These are phyloP conservation scores for Camponotus floridanus DNA, from an alignment of 1,140 invertebrate species.

Conservation along the genomic window DNA sequence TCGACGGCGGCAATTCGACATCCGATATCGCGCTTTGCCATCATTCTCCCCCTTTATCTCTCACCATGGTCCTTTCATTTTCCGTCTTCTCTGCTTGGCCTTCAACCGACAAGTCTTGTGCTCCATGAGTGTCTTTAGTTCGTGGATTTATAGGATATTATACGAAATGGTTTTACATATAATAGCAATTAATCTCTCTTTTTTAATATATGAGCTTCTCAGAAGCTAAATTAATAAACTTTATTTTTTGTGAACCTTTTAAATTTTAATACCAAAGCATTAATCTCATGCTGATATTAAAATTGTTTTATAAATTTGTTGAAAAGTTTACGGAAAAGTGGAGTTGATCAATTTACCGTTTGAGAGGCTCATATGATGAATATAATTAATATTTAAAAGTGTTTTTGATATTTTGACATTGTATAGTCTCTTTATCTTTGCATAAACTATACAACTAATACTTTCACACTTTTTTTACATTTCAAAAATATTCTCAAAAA, in stretches of 20 bases:
- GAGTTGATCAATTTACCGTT: too few relatives aligned
- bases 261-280: too few relatives aligned
- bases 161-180: not conserved
- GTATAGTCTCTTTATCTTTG: not conserved
- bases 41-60: conserved; percentile 41
- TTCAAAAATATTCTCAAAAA: not conserved
- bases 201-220: too few relatives aligned
- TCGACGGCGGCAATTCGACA: conserved; percentile 51
- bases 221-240: too few relatives aligned
- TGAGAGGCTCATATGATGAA: not conserved
- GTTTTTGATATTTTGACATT: not conserved
- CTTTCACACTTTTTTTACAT: not conserved
- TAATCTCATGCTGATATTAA: too few relatives aligned
- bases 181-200: not conserved
- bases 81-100: conserved; percentile 33
- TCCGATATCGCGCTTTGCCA: conserved; percentile 50
- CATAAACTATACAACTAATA: not conserved
- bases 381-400: not conserved
- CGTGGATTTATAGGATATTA: conserved; percentile 11
- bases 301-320: too few relatives aligned
- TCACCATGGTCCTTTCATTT: conserved; percentile 52
- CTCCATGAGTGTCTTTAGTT: not conserved
- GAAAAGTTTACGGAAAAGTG: too few relatives aligned
- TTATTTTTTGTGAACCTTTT: too few relatives aligned
- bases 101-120: conserved; percentile 18